Base-by-base conservation (phyloP, 2,888 invertebrate species). In the Anagyrus pseudococci region DNA sequence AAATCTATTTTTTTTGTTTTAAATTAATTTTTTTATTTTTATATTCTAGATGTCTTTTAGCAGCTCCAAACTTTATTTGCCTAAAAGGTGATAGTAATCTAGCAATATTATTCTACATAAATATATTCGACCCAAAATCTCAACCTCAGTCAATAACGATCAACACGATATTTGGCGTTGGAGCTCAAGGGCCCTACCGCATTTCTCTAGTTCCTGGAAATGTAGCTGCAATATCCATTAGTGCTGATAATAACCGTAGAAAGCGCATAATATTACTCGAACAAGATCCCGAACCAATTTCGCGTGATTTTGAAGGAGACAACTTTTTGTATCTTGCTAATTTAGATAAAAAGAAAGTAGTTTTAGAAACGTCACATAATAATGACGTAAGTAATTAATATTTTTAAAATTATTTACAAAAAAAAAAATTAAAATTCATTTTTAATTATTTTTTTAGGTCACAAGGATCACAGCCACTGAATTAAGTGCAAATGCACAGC, bases 51-150 rank as follows among this genome's bases (percentile, higher is more conserved):
- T 93, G 92, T 77, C 76, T 87, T 7, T 71, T 89, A 55, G 83
- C 88, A 33, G 85, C 85, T 1, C 85, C 87, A 6, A 87, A 86
- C 77, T 88, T 88, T 77, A 85, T 85, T 6, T 93, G 92, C 71
- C 69, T 88, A 23, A 86, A 87, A 0, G 84, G 84, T 15, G 80
- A 78, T 6, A 82, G 81, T 58, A 82, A 80, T 20, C 80, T 85
- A 33, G 82, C 82, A 63, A 83, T 87, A 64, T 75, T 92, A 19
- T 83, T 88, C 33, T 85, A 88, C 10, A 73, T 90, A 22, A 86
- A 92, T 74, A 81, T 91, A 62, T 78, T 80, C 37, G 75, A 77
- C 49, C 63, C 72, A 33, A 75, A 76, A 59, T 68, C 70, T 20
- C 69, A 77, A 40, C 71, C 72, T 20, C 71, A 77, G 29, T 72